phyloP scores from a whole-genome alignment of 2,113 vertebrate species.

The Oryzias javanicus region DNA sequence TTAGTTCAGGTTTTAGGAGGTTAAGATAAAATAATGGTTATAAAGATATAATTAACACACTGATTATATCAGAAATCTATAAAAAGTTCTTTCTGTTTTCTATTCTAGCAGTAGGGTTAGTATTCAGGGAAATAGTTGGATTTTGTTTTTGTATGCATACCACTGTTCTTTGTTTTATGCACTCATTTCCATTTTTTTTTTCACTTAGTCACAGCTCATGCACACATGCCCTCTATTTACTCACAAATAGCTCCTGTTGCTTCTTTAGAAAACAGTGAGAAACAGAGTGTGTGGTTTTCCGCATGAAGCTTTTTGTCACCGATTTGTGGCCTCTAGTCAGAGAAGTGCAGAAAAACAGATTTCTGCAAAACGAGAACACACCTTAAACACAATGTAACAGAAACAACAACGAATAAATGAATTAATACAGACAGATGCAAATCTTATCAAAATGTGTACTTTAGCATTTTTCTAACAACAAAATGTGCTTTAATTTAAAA shows the following conservation, averaged over 20 bases:
- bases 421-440: no score
- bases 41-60: no score
- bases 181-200: background rate
- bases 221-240: background rate
- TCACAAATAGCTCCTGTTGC: background rate
- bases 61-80: no score
- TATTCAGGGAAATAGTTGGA: background rate
- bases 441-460: no score
- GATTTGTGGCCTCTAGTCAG: background rate
- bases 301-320: background rate
- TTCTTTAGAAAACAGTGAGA: conserved; percentile 2
- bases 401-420: no score
- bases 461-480: no score
- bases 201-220: background rate
- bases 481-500: no score
- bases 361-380: background rate
- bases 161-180: background rate
- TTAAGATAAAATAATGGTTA: no score
- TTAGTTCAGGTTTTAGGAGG: no score
- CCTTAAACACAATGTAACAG: background rate
- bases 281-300: background rate
- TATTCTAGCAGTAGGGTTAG: no score
- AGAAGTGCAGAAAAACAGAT: conserved; percentile 1
- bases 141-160: background rate
- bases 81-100: no score